Conservation (phyloP, 2,888 invertebrate genomes). For the Dolichomitus sp. region DNA sequence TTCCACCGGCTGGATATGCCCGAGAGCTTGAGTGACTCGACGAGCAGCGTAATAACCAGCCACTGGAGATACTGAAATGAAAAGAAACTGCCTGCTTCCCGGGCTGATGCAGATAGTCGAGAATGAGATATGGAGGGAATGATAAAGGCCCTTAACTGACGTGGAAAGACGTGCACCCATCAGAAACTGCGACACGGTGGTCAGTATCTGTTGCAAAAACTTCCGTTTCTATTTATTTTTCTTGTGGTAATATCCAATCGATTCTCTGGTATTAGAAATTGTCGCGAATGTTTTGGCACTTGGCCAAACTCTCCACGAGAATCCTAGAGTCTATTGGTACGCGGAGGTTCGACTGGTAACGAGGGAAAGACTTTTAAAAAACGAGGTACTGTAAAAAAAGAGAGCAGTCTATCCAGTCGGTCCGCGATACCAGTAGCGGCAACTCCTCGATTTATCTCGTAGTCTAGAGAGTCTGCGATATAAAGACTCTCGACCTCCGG, state of each 20-base stretch:
- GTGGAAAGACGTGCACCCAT: conserved; percentile 26
- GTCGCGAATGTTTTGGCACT: conserved; percentile 44
- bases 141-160: conserved; percentile 22
- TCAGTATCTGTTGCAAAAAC: not conserved
- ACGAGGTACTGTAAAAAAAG: conserved; percentile 3
- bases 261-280: conserved; percentile 34
- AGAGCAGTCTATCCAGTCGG: conserved; percentile 10
- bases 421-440: conserved; percentile 44
- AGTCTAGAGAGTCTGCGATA: conserved; percentile 46
- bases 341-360: conserved; percentile 19
- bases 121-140: conserved; percentile 26
- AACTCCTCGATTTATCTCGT: conserved; percentile 50
- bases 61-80: conserved; percentile 45
- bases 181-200: not conserved
- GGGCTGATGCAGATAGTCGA: conserved; percentile 17
- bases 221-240: not conserved
- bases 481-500: conserved; percentile 56
- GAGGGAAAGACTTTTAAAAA: conserved; percentile 24
- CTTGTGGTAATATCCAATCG: conserved; percentile 8
- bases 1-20: conserved; percentile 54
- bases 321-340: conserved; percentile 15
- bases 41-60: conserved; percentile 54
- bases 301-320: conserved; percentile 43
- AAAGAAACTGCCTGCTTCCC: conserved; percentile 39
- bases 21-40: conserved; percentile 38